Evolutionary conservation across 2,797 vertebrate species (phyloP).

Genomic region (Enteromius anoplus): DNA sequence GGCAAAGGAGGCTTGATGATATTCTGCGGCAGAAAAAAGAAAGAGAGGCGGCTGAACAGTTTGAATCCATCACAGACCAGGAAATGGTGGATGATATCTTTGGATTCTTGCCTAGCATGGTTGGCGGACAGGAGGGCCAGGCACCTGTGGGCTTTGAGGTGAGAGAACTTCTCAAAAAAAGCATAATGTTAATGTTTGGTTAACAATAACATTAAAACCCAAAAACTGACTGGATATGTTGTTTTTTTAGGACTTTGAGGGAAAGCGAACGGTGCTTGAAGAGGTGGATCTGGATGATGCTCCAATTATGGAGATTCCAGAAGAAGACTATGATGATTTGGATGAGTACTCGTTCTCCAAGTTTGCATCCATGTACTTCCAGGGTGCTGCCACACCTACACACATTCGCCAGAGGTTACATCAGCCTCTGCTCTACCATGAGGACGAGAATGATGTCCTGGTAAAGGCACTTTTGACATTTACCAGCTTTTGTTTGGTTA

Average conservation of each 20-base stretch:
- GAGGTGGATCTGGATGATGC: conserved; percentile 88
- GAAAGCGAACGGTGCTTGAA: conserved; percentile 69
- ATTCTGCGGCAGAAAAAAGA: conserved; percentile 72
- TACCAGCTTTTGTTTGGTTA: conserved; percentile 1
- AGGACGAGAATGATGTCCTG: conserved; percentile 84
- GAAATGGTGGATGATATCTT: conserved; percentile 94
- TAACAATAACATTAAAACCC: neutral
- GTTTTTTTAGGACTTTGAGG: conserved; percentile 80
- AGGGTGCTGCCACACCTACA: conserved; percentile 83
- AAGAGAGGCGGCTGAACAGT: conserved; percentile 61
- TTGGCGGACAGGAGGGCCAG: conserved; percentile 83
- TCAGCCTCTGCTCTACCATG: conserved; percentile 90
- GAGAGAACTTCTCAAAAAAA: conserved; percentile 27
- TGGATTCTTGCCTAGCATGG: conserved; percentile 85
- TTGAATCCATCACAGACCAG: conserved; percentile 78
- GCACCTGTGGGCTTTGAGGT: conserved; percentile 85
- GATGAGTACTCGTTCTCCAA: conserved; percentile 90
- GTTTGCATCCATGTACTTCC: conserved; percentile 94
- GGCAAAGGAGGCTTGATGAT: conserved; percentile 72
- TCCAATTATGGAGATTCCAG: conserved; percentile 73
- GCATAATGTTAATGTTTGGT: neutral
- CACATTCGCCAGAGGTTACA: conserved; percentile 82
- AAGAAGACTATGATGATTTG: conserved; percentile 81
- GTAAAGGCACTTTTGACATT: conserved; percentile 71
- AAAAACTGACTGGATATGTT: conserved; percentile 24